Evolutionary conservation across 2,113 vertebrate species (phyloP), one percentile per base, ranked within the genome.

Genomic region (Drymodes brunneopygia): DNA sequence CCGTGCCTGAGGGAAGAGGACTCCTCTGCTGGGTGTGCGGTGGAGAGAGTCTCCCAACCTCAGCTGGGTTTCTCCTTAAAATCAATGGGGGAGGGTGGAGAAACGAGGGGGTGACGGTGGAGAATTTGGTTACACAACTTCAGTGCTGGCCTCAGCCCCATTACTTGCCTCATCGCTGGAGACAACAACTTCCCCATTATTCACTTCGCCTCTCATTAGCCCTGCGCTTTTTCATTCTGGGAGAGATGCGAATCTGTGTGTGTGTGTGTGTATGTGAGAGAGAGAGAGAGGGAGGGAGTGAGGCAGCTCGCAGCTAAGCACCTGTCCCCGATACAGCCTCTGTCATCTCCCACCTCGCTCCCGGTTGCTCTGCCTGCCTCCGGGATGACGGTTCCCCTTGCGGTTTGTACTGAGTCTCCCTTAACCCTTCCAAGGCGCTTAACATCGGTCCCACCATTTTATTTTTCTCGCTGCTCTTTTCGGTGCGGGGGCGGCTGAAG

Each of bases 91-190:
- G 51, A 78, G 66, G 91, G 95, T 88, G 84, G 51, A 83, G 64
- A 89, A 89, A 86, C 15, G 80, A 81, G 69, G 75, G 88, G 86
- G 56, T 81, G 92, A 89, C 62, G 51, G 57, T 51, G 75, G 75
- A 87, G 70, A 96, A 95, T 70, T 86, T 82, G 91, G 81, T 97
- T 95, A 94, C 75, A 96, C 94, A 96, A 96, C 96, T 97, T 97
- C 69, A 72, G 53, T 22, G 73, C 77, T 95, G 96, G 90, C 96
- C 86, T 92, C 80, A 86, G 87, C 93, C 86, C 92, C 92, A 81
- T 67, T 92, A 90, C 74, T 95, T 81, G 88, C 90, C 86, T 97
- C 88, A 75, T 75, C 61, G 75, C 61, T 69, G 66, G 89, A 88
- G 81, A 88, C 64, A 84, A 83, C 91, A 93, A 92, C 89, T 88